Evolutionary conservation across 2,797 vertebrate species (phyloP).

Genomic region (Myiotriccus ornatus): DNA sequence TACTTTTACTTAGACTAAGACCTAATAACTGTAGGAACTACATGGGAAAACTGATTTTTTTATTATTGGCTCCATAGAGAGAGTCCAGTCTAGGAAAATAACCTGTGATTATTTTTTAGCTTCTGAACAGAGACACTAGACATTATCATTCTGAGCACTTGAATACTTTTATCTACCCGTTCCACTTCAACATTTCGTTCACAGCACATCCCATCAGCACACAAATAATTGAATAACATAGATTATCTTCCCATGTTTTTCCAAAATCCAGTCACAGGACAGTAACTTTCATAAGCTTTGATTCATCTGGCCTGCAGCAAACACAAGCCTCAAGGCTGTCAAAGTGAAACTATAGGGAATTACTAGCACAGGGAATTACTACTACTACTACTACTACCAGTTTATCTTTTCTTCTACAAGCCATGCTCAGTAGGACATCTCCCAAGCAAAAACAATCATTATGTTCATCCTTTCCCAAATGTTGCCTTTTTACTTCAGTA

Average conservation of each 20-base stretch:
- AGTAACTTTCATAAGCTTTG: neutral
- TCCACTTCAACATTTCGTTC: neutral
- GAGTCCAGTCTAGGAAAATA: neutral
- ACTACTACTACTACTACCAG: rapidly evolving
- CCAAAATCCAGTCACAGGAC: neutral
- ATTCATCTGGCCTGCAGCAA: neutral
- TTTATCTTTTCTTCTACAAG: neutral
- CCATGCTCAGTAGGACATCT: neutral
- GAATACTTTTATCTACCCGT: neutral
- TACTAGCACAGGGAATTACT: neutral
- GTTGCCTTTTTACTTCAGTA: neutral
- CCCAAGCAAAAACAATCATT: neutral
- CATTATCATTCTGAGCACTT: neutral
- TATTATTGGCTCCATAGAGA: neutral
- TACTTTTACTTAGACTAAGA: neutral
- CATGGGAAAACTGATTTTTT: neutral
- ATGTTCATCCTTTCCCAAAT: neutral
- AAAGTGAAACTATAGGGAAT: neutral
- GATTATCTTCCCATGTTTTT: neutral
- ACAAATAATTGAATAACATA: neutral
- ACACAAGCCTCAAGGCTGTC: neutral
- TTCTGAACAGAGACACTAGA: neutral
- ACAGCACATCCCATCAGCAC: neutral
- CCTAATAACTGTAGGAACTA: neutral
- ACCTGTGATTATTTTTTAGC: neutral